Conservation (phyloP, 23 tunicate species). For the Trididemnum miniatum region DNA sequence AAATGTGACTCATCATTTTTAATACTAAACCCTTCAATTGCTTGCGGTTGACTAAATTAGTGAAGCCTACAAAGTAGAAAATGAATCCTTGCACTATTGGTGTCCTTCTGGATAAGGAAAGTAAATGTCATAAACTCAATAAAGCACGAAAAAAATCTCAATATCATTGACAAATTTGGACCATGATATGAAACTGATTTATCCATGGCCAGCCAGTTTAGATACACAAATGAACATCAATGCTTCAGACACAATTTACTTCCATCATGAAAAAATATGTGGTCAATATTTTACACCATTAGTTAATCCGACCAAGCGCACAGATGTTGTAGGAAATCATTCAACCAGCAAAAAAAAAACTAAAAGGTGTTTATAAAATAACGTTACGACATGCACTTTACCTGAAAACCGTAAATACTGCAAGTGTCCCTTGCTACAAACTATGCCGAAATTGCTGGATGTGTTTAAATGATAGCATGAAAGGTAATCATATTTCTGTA, state of each 20-base stretch:
- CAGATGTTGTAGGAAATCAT: neutral
- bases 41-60: too few species aligned
- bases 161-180: neutral
- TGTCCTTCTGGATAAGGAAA: neutral
- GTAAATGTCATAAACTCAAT: neutral
- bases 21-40: too few species aligned
- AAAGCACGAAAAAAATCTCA: neutral
- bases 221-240: neutral
- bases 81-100: neutral
- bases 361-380: neutral
- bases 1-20: too few species aligned
- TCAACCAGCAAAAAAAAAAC: neutral
- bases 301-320: neutral
- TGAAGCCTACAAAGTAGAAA: neutral
- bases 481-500: neutral
- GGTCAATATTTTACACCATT: conserved; percentile 1
- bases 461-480: neutral
- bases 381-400: neutral
- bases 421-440: neutral
- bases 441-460: neutral
- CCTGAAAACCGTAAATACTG: neutral
- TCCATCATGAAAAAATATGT: conserved; percentile 1
- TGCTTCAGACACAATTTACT: neutral
- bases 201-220: neutral
- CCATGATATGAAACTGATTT: neutral